These are phyloP conservation scores for Amphimallon solstitiale DNA, from an alignment of 2,888 invertebrate genomes.

Conservation along the genomic window DNA sequence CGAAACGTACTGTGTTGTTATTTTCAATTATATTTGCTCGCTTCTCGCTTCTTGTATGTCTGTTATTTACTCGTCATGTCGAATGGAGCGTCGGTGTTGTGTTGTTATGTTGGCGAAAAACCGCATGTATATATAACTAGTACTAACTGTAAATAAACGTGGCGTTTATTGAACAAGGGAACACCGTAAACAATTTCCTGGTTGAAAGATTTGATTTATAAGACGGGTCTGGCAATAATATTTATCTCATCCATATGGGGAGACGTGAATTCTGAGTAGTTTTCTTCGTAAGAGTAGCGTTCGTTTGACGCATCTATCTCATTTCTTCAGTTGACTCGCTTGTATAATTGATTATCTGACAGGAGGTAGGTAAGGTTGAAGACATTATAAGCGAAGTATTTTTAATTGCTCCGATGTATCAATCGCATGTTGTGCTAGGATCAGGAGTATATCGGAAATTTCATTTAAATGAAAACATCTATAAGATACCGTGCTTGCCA, in stretches of 20 bases:
- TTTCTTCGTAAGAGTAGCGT: conserved; percentile 14
- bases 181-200: conserved; percentile 41
- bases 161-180: conserved; percentile 35
- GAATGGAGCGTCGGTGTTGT: background rate
- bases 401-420: background rate
- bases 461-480: no score
- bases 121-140: conserved; percentile 32
- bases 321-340: background rate
- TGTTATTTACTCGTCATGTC: conserved; percentile 19
- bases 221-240: conserved; percentile 38
- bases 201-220: conserved; percentile 46
- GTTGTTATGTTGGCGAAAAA: conserved; percentile 27
- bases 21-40: conserved; percentile 6
- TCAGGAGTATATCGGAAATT: no score
- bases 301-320: background rate
- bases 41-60: background rate
- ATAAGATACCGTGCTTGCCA: no score
- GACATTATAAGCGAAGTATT: background rate
- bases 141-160: conserved; percentile 34
- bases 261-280: conserved; percentile 10
- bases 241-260: conserved; percentile 25
- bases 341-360: conserved; percentile 16
- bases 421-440: no score
- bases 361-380: background rate
- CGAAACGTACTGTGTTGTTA: conserved; percentile 7